phyloP scores from a whole-genome alignment of 2,113 vertebrate species.

The Urocynchramus pylzowi region DNA sequence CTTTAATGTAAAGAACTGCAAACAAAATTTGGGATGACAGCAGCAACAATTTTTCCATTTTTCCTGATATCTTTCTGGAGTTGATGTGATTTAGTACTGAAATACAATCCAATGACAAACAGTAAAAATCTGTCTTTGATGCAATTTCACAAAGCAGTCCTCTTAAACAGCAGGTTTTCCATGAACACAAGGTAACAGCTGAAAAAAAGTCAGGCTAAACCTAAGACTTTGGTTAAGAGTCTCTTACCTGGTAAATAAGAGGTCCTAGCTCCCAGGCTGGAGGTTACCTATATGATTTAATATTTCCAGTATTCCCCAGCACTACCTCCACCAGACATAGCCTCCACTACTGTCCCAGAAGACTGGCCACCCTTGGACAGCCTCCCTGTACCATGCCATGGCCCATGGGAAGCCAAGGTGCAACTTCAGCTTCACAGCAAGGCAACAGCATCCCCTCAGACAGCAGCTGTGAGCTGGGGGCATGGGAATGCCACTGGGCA shows the following conservation, averaged over 20 bases:
- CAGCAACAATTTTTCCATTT: not conserved
- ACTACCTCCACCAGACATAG: not conserved
- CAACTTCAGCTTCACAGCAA: not conserved
- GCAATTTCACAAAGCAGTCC: not conserved
- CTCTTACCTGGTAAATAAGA: not conserved
- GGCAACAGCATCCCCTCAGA: not conserved
- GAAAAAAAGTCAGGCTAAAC: not conserved
- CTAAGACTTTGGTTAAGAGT: not conserved
- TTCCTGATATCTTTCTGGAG: not conserved
- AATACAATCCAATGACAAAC: not conserved
- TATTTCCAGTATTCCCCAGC: not conserved
- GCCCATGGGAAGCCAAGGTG: accelerated
- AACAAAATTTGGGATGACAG: constrained; percentile 4
- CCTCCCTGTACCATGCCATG: accelerated
- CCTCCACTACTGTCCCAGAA: not conserved
- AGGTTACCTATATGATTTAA: not conserved
- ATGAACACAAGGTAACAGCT: not conserved
- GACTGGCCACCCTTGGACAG: not conserved
- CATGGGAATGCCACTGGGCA: not conserved
- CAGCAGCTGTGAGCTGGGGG: not conserved
- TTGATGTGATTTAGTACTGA: not conserved
- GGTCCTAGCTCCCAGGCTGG: not conserved
- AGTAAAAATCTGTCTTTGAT: not conserved
- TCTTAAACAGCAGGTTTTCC: not conserved
- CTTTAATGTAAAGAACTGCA: not conserved